Conservation (phyloP, 2,797 vertebrate species). For the Eutrigla gurnardus region DNA sequence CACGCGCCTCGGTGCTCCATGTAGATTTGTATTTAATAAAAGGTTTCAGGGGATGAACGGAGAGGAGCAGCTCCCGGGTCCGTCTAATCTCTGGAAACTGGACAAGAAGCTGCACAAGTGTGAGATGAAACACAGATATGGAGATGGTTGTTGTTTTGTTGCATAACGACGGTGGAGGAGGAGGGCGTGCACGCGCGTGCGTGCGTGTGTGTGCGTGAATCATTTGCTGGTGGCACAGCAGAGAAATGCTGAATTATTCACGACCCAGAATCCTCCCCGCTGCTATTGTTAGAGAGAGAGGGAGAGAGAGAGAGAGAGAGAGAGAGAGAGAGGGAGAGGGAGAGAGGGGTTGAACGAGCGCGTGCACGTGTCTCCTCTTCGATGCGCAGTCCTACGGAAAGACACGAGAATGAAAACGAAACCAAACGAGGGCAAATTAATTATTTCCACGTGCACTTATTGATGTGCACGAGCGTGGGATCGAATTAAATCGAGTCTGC, state of each 20-base stretch:
- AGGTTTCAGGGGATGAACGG: background rate
- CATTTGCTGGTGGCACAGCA: background rate
- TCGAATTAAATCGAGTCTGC: constrained; percentile 17
- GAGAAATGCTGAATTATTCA: constrained; percentile 69
- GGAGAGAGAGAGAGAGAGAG: background rate
- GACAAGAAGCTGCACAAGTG: background rate
- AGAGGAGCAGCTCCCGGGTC: background rate
- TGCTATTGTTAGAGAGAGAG: constrained; percentile 59
- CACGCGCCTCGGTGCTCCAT: background rate
- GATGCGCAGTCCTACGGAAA: too few species aligned
- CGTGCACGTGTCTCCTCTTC: too few species aligned
- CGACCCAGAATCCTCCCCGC: constrained; percentile 47
- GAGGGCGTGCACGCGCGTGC: constrained; percentile 23
- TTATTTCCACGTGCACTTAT: too few species aligned
- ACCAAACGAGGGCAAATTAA: background rate
- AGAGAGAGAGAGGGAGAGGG: constrained; percentile 10
- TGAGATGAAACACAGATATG: constrained; percentile 1
- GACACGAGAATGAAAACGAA: too few species aligned
- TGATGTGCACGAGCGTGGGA: too few species aligned
- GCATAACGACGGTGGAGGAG: constrained; percentile 66
- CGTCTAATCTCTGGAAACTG: constrained; percentile 32
- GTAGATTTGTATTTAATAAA: background rate
- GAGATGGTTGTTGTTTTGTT: constrained; percentile 40
- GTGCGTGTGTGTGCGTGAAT: constrained; percentile 20
- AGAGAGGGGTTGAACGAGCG: too few species aligned